A percentile compares a stretch with the other conserved stretches of the same genome.
Evolutionary conservation across 2,113 vertebrate genomes (phyloP).

Genomic region (Acanthochromis polyacanthus): DNA sequence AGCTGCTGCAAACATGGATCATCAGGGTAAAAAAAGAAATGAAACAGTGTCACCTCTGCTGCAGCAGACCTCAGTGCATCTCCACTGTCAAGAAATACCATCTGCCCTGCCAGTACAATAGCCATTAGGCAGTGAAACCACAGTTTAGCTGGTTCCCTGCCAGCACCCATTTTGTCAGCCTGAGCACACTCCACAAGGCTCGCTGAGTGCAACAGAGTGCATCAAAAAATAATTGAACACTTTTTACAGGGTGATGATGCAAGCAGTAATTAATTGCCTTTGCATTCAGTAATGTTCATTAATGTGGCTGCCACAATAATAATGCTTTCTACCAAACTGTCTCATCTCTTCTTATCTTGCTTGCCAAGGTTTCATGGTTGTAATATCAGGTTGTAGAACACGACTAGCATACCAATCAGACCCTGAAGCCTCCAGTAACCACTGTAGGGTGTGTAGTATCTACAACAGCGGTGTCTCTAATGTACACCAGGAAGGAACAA

Average conservation of each 20-base stretch:
- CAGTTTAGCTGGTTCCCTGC: constrained; percentile 71
- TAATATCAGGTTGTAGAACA: constrained; percentile 39
- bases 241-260: constrained; percentile 79
- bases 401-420: constrained; percentile 22
- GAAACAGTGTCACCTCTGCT: constrained; percentile 45
- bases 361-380: constrained; percentile 36
- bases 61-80: constrained; percentile 30
- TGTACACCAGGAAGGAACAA: not conserved
- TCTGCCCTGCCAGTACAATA: constrained; percentile 70
- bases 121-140: constrained; percentile 72
- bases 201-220: constrained; percentile 73
- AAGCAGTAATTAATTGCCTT: constrained; percentile 78
- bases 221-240: constrained; percentile 79
- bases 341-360: constrained; percentile 59
- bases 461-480: not conserved
- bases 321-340: constrained; percentile 61
- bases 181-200: constrained; percentile 65
- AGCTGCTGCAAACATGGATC: constrained; percentile 33
- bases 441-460: not conserved
- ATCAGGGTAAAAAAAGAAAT: not conserved
- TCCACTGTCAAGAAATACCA: constrained; percentile 60
- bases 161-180: constrained; percentile 77
- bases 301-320: constrained; percentile 71
- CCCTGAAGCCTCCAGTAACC: not conserved
- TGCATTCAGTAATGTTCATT: constrained; percentile 74